Evolutionary conservation across 2,888 invertebrate genomes (phyloP).

Genomic region (Pyrrhia umbra): DNA sequence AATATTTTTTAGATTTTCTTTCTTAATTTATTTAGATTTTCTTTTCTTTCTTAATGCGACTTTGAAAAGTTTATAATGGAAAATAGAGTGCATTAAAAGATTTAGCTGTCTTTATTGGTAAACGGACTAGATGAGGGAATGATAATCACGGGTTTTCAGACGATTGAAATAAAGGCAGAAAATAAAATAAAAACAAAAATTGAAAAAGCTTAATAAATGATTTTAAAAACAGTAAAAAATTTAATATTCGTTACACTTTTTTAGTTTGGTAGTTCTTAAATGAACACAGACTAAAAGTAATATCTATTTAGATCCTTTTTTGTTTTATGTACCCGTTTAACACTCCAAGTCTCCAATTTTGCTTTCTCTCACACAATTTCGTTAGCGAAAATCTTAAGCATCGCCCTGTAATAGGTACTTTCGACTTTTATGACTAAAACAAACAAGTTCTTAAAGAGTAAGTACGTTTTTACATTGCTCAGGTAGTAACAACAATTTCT

Average conservation of each 20-base stretch:
- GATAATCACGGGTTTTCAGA: too few relatives aligned
- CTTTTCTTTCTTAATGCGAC: background rate
- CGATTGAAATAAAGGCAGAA: too few relatives aligned
- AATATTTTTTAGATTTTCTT: background rate
- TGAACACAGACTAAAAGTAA: background rate
- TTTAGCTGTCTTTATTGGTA: too few relatives aligned
- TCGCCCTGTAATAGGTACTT: constrained; percentile 2
- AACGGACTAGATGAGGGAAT: too few relatives aligned
- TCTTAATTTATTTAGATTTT: too few relatives aligned
- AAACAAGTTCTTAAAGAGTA: constrained; percentile 17
- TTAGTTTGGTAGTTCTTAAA: too few relatives aligned
- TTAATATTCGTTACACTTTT: too few relatives aligned
- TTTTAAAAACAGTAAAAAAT: too few relatives aligned
- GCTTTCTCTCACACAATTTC: background rate
- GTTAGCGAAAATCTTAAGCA: background rate
- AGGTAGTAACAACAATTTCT: constrained; percentile 15
- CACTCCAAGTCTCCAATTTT: background rate
- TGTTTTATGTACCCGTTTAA: background rate
- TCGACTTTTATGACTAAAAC: background rate
- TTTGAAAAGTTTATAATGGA: constrained; percentile 16
- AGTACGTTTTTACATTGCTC: constrained; percentile 21
- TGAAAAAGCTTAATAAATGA: too few relatives aligned
- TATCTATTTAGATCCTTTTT: background rate
- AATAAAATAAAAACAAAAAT: too few relatives aligned
- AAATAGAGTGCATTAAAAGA: constrained; percentile 6